Evolutionary conservation across 2,888 invertebrate species (phyloP).

Genomic region (Rhogogaster chlorosoma): DNA sequence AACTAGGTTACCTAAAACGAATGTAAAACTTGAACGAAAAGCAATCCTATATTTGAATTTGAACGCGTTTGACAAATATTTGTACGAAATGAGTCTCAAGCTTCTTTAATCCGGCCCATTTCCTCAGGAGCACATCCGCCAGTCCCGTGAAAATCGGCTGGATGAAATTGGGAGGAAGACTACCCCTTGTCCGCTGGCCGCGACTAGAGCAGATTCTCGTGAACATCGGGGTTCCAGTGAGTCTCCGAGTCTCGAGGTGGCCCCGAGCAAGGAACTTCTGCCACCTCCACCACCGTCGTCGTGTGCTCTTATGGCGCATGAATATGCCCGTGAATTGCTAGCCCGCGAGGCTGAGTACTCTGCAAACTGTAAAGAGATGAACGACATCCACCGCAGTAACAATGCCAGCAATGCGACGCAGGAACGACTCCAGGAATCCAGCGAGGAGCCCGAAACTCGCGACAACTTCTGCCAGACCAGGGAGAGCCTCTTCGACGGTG

Average conservation of each 20-base stretch:
- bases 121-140: constrained; percentile 85
- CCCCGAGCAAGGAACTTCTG: constrained; percentile 71
- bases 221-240: constrained; percentile 68
- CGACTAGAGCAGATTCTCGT: constrained; percentile 68
- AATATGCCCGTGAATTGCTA: constrained; percentile 67
- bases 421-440: constrained; percentile 73
- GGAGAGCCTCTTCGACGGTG: constrained; percentile 85
- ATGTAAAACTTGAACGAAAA: background rate
- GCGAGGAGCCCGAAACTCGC: constrained; percentile 82
- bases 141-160: constrained; percentile 89
- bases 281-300: constrained; percentile 57
- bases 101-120: constrained; percentile 60
- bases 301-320: constrained; percentile 64
- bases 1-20: background rate
- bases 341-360: constrained; percentile 53
- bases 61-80: background rate
- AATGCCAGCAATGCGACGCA: constrained; percentile 76
- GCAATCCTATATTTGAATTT: background rate
- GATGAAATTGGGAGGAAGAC: constrained; percentile 82
- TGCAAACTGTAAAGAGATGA: constrained; percentile 69
- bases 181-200: constrained; percentile 70
- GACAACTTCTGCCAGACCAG: constrained; percentile 91
- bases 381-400: constrained; percentile 76
- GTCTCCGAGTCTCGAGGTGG: constrained; percentile 72
- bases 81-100: background rate